Percentiles rank a stretch among this genome's conserved stretches.
Conservation (phyloP, 1,140 invertebrate species). For the Polypedilum vanderplanki region DNA sequence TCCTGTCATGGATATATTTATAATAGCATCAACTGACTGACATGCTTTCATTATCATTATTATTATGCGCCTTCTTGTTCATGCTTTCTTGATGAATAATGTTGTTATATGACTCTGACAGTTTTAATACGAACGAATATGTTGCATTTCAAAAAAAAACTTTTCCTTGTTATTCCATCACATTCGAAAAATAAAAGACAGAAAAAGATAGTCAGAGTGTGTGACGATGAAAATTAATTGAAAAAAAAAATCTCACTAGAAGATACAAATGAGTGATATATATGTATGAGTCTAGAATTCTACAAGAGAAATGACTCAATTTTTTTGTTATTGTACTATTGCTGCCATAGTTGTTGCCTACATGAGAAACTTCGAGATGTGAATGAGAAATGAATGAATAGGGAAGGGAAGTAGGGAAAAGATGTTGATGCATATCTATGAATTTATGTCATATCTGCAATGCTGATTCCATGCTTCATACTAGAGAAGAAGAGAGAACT, state of each 20-base stretch:
- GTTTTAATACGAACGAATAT: not conserved
- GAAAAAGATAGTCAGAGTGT: not conserved
- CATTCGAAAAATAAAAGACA: no score
- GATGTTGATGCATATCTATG: not conserved
- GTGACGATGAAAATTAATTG: conserved; percentile 13
- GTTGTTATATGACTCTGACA: not conserved
- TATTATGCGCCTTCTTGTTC: not conserved
- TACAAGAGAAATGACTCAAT: not conserved
- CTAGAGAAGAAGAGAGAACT: not conserved
- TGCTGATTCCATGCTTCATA: not conserved
- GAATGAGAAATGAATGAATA: conserved; percentile 4
- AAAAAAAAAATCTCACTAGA: not conserved
- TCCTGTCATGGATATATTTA: not conserved
- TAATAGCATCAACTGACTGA: not conserved
- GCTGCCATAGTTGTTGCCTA: not conserved
- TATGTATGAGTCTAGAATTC: no score
- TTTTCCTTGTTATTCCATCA: no score
- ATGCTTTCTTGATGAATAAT: not conserved
- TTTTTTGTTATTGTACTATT: not conserved
- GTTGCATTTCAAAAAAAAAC: not conserved
- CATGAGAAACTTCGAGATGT: not conserved
- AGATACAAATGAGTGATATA: not conserved
- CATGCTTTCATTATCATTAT: not conserved
- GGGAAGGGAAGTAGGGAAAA: not conserved
- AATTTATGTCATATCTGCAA: conserved; percentile 10